Evolutionary conservation across 2,888 invertebrate species (phyloP).

Genomic region (Meganola albula): DNA sequence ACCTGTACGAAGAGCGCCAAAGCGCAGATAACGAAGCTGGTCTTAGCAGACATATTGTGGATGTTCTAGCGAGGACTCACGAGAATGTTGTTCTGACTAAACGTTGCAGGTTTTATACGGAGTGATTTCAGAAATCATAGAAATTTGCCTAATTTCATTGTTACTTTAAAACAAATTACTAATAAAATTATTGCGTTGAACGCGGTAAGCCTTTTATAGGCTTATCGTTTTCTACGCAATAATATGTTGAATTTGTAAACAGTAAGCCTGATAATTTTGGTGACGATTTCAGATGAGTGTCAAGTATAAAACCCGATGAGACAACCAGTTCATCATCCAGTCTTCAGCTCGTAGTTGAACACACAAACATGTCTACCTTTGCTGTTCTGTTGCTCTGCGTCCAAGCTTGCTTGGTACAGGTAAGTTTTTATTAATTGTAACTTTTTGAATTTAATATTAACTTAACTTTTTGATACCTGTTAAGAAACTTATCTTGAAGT

Average conservation of each 20-base stretch:
- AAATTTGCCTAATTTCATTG: not conserved
- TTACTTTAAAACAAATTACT: constrained; percentile 1
- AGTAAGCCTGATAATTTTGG: not conserved
- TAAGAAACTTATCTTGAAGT: no score
- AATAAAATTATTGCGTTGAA: not conserved
- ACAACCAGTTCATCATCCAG: constrained; percentile 1
- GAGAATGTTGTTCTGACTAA: constrained; percentile 9
- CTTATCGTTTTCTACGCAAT: no score
- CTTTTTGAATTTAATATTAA: no score
- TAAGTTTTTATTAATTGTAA: not conserved
- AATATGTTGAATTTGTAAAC: not conserved
- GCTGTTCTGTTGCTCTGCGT: constrained; percentile 22
- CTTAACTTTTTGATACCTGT: no score
- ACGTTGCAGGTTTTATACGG: constrained; percentile 4
- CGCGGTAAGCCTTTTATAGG: not conserved
- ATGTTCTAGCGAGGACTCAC: constrained; percentile 7
- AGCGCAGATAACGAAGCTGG: constrained; percentile 13
- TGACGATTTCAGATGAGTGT: not conserved
- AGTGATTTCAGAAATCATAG: constrained; percentile 9
- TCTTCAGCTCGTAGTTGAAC: constrained; percentile 8
- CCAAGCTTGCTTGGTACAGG: constrained; percentile 13
- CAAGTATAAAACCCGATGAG: constrained; percentile 5
- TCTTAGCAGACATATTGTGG: constrained; percentile 15
- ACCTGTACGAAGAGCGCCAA: constrained; percentile 14
- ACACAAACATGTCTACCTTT: constrained; percentile 16